A percentile compares a stretch with the other conserved stretches of the same genome.
Evolutionary conservation across 2,797 vertebrate species (phyloP).

Genomic region (Xenops minutus): DNA sequence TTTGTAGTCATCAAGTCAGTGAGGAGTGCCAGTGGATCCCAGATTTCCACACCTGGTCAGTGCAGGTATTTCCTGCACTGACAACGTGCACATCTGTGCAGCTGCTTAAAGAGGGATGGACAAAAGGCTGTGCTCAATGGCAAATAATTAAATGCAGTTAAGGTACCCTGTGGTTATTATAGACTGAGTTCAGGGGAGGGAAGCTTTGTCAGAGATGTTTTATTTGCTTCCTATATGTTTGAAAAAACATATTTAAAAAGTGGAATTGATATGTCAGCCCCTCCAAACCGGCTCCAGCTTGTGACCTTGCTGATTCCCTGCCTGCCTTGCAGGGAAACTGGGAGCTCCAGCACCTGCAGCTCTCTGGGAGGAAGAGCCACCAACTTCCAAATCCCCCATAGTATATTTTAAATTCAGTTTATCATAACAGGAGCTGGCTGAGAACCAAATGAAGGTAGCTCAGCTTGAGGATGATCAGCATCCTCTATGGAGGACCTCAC

Average conservation of each 20-base stretch:
- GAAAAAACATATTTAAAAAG: background rate
- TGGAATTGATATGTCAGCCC: background rate
- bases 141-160: background rate
- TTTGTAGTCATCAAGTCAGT: background rate
- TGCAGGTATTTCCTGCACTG: background rate
- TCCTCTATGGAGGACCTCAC: fast-evolving
- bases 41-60: background rate
- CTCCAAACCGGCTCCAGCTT: background rate
- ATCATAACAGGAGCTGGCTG: background rate
- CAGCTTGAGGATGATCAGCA: background rate
- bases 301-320: background rate
- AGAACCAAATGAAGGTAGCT: background rate
- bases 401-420: background rate
- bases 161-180: background rate
- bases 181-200: background rate
- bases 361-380: background rate
- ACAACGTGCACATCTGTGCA: background rate
- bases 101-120: background rate
- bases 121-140: background rate
- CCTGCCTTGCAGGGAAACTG: background rate
- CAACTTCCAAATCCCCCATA: background rate
- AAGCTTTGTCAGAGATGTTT: background rate
- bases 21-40: background rate
- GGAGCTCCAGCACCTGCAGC: background rate
- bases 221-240: background rate